phyloP scores from a whole-genome alignment of 2,113 vertebrate species.

The Hemicordylus capensis region DNA sequence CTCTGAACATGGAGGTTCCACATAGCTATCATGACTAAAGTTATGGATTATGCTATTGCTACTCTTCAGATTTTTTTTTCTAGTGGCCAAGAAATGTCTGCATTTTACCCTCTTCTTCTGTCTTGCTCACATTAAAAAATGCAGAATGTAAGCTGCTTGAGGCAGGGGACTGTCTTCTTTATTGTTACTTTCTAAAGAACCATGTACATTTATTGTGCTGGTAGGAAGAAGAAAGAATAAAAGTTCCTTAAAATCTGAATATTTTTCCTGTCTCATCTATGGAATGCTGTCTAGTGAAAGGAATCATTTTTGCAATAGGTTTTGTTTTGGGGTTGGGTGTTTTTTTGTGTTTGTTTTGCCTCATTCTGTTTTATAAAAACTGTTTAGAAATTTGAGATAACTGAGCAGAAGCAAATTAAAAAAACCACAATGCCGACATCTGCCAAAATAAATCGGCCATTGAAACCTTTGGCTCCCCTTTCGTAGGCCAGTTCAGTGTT shows the following conservation, averaged over 20 bases:
- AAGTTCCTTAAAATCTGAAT: background rate
- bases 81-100: too few species aligned
- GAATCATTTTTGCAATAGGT: background rate
- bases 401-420: background rate
- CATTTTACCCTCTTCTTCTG: too few species aligned
- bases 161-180: background rate
- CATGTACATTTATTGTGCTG: background rate
- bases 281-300: background rate
- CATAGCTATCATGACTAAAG: too few species aligned
- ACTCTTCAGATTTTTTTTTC: too few species aligned
- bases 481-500: background rate
- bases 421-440: background rate
- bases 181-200: too few species aligned
- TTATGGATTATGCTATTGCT: too few species aligned
- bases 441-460: background rate
- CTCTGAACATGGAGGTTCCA: too few species aligned
- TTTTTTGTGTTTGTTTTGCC: too few species aligned
- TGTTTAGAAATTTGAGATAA: background rate
- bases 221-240: background rate
- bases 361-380: too few species aligned
- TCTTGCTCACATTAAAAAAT: too few species aligned
- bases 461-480: background rate
- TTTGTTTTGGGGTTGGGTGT: too few species aligned
- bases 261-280: background rate
- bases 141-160: too few species aligned